Evolutionary conservation across 2,888 invertebrate species (phyloP), one percentile per base, ranked within the genome.

Genomic region (Oligia latruncula): DNA sequence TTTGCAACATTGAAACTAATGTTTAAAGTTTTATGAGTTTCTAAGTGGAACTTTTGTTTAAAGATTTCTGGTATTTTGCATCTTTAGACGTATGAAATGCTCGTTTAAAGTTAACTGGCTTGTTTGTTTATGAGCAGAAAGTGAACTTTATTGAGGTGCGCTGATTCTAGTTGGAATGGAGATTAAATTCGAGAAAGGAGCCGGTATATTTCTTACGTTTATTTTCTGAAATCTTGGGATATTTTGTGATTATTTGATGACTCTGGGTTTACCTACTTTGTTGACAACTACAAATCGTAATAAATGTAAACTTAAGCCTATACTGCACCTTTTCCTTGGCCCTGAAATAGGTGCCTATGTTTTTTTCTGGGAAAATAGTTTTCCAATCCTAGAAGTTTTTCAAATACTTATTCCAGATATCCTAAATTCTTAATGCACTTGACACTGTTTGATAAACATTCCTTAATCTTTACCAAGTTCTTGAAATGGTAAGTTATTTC

Each of bases 1-100:
- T 73, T 77, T 62, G 77, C 86, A 85, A 86, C 81, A 82, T 81
- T 85, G 76, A 75, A 81, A 81, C 23, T 67, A 74, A 74, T 78
- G 80, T 74, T 83, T 74, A 13, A 76, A 72, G 58, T 84, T 82
- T 74, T 58, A 74, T 67, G 66, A 58, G 20, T 74, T 74, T 74
- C n/a, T 29, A 40, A 81, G 62, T 77, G 49, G 49, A 43, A 11
- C 35, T 58, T 84, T 85, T 80, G 77, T 43, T 73, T 58, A 40
- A 68, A 81, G 62, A 80, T 85, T 80, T 80, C 76, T 84, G 77
- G 46, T 80, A 74, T 68, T 80, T 29, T 67, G 43, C 40, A 67
- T 71, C 58, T 72, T 66, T 20, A 80, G 55, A 58, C 20, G 15
- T 29, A 64, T 65, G 15, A 64, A 60, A 71, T 55, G n/a, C 17